These are phyloP conservation scores for Mustela lutreola DNA, from an alignment of 2,113 vertebrate genomes.

Conservation along the genomic window DNA sequence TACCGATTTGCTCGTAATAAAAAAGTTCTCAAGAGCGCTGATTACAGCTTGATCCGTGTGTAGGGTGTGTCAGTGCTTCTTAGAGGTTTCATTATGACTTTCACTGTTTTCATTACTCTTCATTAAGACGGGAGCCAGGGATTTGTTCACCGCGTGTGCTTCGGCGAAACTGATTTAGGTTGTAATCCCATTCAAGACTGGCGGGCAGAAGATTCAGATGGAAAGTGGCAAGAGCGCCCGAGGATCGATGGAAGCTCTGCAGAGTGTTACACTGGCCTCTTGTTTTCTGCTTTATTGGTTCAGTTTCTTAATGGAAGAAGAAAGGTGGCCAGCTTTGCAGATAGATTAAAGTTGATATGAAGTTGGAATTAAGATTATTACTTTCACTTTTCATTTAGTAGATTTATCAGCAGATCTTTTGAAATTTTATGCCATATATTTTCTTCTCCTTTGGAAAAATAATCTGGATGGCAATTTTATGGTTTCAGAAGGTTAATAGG, in stretches of 20 bases:
- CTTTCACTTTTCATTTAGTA: slow-evolving; percentile 45
- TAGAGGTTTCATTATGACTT: not conserved
- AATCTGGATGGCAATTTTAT: not conserved
- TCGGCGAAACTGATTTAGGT: not conserved
- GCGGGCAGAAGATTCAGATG: not conserved
- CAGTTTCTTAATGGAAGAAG: not conserved
- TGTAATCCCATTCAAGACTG: not conserved
- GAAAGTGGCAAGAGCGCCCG: not conserved
- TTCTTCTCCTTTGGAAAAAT: not conserved
- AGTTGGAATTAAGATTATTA: slow-evolving; percentile 19
- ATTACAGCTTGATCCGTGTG: not conserved
- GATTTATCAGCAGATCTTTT: not conserved
- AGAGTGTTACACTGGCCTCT: not conserved
- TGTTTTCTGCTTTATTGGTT: not conserved
- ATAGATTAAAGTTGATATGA: not conserved
- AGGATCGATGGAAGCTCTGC: not conserved
- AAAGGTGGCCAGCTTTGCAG: not conserved
- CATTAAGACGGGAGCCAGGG: not conserved
- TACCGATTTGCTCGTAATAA: not conserved
- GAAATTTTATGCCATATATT: not conserved
- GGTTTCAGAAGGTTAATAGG: slow-evolving; percentile 16
- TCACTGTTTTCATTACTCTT: not conserved
- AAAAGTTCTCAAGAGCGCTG: not conserved
- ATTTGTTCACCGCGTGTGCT: not conserved
- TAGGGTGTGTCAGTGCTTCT: not conserved